Evolutionary conservation across 2,797 vertebrate genomes (phyloP), one percentile per base, ranked within the genome.

Genomic region (Phoeniculus purpureus): DNA sequence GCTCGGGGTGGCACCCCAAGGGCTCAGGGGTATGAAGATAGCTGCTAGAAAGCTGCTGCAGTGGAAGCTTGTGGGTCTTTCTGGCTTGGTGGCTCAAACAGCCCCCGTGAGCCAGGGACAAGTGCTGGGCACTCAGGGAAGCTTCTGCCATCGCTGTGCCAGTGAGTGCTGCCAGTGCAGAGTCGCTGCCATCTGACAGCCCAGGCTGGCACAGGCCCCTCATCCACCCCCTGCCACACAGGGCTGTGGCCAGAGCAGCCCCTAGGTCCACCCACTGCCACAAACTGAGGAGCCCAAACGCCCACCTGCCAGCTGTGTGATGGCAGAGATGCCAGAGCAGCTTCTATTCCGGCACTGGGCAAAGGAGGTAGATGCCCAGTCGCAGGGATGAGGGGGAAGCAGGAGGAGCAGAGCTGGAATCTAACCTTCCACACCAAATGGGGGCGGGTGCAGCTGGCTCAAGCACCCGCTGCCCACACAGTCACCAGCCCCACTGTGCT

Each of bases 141-240:
- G 78, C 78, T 83, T 88, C 92, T 74, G 61, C 16, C 65, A n/a
- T 3, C 3, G 0, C 51, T 4, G 1, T n/a, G 87, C 77, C 84
- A 83, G 81, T 0, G 1, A 45, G 22, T 2, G 27, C 34, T 65
- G 86, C 73, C 92, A 91, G 88, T 12, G 0, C 15, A 0, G 50
- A 47, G 77, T 70, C 3, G 8, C 76, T 59, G 79, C 50, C 75
- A 48, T 78, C 90, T 27, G 62, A 1, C 82, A 70, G 71, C 48
- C 59, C 0, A 0, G 68, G 83, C 71, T 93, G 87, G 85, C 74
- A 64, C 60, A 0, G 21, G 4, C 48, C 48, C 74, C 81, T 52
- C 3, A 0, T 26, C 23, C 54, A 12, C 60, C 56, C 67, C 12
- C 47, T 1, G 22, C 1, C 8, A 4, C n/a, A 3, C 15, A 0